Evolutionary conservation across 2,888 invertebrate genomes (phyloP).

Genomic region (Drosophila conformis): DNA sequence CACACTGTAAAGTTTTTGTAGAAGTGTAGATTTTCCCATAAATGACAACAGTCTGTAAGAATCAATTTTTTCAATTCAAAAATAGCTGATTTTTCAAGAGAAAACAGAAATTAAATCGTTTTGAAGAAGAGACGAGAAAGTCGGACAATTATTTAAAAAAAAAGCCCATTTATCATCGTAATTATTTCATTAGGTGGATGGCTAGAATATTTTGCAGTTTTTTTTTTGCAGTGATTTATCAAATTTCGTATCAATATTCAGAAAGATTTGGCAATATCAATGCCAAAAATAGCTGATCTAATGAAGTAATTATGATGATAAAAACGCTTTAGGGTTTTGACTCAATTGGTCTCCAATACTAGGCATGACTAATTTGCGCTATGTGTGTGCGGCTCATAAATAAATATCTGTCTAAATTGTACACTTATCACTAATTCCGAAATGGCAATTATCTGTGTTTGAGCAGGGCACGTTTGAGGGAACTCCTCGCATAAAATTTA

Average conservation of each 20-base stretch:
- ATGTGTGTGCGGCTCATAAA: slow-evolving; percentile 14
- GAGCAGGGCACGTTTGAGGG: slow-evolving; percentile 16
- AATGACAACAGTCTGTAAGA: neutral
- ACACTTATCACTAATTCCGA: slow-evolving; percentile 28
- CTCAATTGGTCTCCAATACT: slow-evolving; percentile 14
- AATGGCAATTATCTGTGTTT: slow-evolving; percentile 35
- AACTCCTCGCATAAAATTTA: slow-evolving; percentile 21
- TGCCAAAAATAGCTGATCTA: neutral
- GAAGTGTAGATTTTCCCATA: neutral
- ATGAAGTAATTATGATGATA: neutral
- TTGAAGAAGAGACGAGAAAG: neutral
- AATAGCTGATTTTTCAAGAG: neutral
- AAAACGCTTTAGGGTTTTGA: neutral
- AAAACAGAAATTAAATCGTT: no score
- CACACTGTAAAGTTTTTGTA: neutral
- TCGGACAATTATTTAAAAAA: neutral
- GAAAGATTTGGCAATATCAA: no score
- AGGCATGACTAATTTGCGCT: slow-evolving; percentile 31
- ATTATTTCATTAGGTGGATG: neutral
- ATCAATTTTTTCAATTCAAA: neutral
- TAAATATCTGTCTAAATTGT: slow-evolving; percentile 17
- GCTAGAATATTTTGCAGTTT: neutral
- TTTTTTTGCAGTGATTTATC: neutral
- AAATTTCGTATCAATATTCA: no score
- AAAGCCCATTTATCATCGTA: neutral